Evolutionary conservation across 2,113 vertebrate genomes (phyloP), one percentile per base, ranked within the genome.

Genomic region (Heterochromis multidens): DNA sequence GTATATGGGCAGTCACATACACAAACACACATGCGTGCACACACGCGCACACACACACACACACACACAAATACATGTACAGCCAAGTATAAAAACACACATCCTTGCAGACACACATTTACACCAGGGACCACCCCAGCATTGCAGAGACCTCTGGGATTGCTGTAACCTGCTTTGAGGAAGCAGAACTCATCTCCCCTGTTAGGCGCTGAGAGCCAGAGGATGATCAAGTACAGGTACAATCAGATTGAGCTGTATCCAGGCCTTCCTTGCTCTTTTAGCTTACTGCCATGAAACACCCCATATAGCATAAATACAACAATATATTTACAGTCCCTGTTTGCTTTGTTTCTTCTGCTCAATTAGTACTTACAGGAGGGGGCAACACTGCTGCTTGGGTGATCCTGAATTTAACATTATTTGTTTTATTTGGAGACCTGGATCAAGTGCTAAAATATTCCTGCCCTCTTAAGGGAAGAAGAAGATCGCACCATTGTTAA

Each of bases 61-160:
- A 83, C 80, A 72, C 61, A 54, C 62, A 25, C 40, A 23, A 57
- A 31, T 27, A 4, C 4, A 56, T 9, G 33, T 58, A 77, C 25
- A 61, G 46, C 10, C 46, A 5, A 77, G 43, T 72, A 31, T 49
- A 79, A 81, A 84, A 60, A 79, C 84, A 61, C 74, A 79, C 25
- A 12, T 79, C 59, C 54, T 65, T 14, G 27, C 33, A 61, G 54
- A 33, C 60, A 65, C 82, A 80, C 87, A 29, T 86, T 83, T 90
- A 90, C 93, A 91, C 91, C 49, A 85, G 93, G 93, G 91, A 93
- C 93, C 91, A 89, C 90, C 92, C 84, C 46, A 43, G 90, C 81
- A 82, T 65, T 17, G 81, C 77, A 29, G 77, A 57, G 85, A 56
- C 84, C 88, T 19, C 61, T 88, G 92, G 92, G 93, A 91, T 11